phyloP scores from a whole-genome alignment of 1,140 invertebrate genomes.

The Drosophila takahashii region DNA sequence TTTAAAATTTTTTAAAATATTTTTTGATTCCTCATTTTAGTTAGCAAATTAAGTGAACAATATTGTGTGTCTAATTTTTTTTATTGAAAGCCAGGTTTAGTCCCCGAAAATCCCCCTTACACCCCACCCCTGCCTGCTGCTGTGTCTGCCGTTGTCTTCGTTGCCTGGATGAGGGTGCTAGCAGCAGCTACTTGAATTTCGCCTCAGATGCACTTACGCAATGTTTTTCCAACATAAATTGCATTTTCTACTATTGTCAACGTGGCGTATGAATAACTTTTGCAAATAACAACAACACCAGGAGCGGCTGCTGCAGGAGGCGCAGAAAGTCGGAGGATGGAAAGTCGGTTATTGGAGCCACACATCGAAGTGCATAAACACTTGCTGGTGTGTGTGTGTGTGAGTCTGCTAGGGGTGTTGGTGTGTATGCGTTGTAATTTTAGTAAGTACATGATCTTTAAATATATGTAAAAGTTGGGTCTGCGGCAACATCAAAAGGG shows the following conservation, averaged over 20 bases:
- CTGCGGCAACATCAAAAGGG: slow-evolving; percentile 52
- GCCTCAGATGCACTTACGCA: slow-evolving; percentile 69
- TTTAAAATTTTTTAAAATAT: too few species aligned
- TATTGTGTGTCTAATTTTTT: not conserved
- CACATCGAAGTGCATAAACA: slow-evolving; percentile 57
- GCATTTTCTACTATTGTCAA: slow-evolving; percentile 71
- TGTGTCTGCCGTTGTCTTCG: slow-evolving; percentile 37
- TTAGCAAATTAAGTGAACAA: too few species aligned
- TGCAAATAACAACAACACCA: slow-evolving; percentile 53
- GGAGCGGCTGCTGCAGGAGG: slow-evolving; percentile 7
- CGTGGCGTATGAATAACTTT: slow-evolving; percentile 72
- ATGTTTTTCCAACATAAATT: slow-evolving; percentile 73
- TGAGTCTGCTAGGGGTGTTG: not conserved
- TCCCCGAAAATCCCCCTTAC: not conserved
- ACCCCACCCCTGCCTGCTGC: not conserved
- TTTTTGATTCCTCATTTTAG: too few species aligned
- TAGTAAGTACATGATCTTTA: slow-evolving; percentile 64
- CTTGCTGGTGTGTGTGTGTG: slow-evolving; percentile 15
- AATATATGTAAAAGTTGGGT: slow-evolving; percentile 40
- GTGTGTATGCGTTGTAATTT: slow-evolving; percentile 51
- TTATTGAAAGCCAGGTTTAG: not conserved
- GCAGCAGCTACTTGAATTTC: slow-evolving; percentile 60
- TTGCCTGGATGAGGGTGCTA: slow-evolving; percentile 11
- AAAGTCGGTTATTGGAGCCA: slow-evolving; percentile 54
- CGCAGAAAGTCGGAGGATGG: slow-evolving; percentile 13